Conservation (phyloP, 2,888 invertebrate genomes). For the Ichneumoninae sp. region DNA sequence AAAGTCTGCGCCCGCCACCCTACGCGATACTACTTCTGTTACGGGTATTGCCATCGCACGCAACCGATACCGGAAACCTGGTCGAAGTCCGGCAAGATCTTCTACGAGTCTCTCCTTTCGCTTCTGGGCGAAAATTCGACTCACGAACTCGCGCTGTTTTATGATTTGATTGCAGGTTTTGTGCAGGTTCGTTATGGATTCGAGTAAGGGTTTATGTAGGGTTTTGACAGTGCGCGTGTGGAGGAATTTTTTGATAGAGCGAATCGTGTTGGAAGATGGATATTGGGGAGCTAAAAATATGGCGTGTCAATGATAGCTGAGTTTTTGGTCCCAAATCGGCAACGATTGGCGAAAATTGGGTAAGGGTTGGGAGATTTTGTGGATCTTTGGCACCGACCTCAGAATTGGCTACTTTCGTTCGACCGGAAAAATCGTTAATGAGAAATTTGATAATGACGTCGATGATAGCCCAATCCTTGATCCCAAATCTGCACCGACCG, state of each 20-base stretch:
- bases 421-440: too few species aligned
- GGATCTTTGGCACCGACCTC: too few species aligned
- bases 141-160: background rate
- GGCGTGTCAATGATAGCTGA: background rate
- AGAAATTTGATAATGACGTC: too few species aligned
- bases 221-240: background rate
- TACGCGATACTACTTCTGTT: slow-evolving; percentile 25
- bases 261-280: background rate
- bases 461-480: too few species aligned
- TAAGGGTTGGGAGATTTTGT: too few species aligned
- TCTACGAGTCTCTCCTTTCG: background rate
- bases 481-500: too few species aligned
- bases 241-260: background rate
- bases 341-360: too few species aligned
- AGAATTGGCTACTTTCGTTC: too few species aligned
- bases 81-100: slow-evolving; percentile 31
- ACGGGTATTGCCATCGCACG: slow-evolving; percentile 22
- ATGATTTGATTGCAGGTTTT: background rate
- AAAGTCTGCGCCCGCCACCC: slow-evolving; percentile 11
- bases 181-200: background rate
- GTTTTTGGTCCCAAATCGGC: too few species aligned
- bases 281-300: background rate
- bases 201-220: background rate
- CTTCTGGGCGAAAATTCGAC: background rate
- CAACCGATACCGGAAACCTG: slow-evolving; percentile 54